Evolutionary conservation across 2,797 vertebrate species (phyloP).

Genomic region (Argentina silus): DNA sequence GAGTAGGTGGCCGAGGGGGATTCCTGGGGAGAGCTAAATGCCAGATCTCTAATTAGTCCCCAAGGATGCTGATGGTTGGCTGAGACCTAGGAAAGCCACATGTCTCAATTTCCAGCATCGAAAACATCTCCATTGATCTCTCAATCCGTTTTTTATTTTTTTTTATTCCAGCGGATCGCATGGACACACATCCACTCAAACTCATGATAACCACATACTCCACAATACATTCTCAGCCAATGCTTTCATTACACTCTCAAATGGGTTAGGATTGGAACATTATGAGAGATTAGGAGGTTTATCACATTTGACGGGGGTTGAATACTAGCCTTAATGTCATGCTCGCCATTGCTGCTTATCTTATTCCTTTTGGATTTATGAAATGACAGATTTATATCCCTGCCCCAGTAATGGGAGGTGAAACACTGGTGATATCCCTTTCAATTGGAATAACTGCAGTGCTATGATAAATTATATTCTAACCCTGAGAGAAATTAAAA

Average conservation of each 20-base stretch:
- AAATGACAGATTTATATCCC: no score
- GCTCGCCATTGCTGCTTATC: no score
- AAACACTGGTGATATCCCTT: no score
- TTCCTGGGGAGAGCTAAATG: constrained; percentile 34
- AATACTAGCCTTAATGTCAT: no score
- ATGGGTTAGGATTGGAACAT: not conserved
- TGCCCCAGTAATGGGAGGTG: no score
- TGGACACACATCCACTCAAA: not conserved
- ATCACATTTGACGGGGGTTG: no score
- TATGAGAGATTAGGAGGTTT: no score
- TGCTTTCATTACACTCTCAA: not conserved
- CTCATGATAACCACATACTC: constrained; percentile 1
- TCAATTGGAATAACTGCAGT: no score
- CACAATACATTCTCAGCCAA: not conserved
- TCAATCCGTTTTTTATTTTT: constrained; percentile 40
- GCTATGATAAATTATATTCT: no score
- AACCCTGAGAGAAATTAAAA: no score
- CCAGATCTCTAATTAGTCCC: constrained; percentile 47
- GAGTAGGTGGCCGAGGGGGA: constrained; percentile 23
- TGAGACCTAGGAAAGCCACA: constrained; percentile 10
- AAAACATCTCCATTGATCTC: constrained; percentile 41
- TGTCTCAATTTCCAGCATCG: constrained; percentile 27
- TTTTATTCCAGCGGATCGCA: not conserved
- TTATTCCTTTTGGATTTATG: no score
- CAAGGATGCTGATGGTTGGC: constrained; percentile 26